These are phyloP conservation scores for Pseudoips prasinana DNA, from an alignment of 2,888 invertebrate species.

Conservation along the genomic window DNA sequence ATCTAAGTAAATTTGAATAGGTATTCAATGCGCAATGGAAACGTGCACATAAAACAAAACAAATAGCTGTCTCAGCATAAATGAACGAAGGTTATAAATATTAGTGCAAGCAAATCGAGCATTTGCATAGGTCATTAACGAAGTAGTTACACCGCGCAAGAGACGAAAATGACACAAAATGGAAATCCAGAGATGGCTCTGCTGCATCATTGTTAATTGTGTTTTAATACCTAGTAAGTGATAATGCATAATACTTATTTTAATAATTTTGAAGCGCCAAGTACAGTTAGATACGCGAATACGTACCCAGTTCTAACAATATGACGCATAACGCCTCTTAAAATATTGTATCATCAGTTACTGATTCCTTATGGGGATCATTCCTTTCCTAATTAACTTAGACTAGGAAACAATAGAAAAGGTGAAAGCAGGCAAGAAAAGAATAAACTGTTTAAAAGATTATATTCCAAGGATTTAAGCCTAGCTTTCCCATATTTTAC, in stretches of 20 bases:
- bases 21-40: constrained; percentile 18
- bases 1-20: too few relatives aligned
- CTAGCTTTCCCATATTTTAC: too few relatives aligned
- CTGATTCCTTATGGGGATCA: too few relatives aligned
- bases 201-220: constrained; percentile 54
- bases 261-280: constrained; percentile 52
- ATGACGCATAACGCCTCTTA: too few relatives aligned
- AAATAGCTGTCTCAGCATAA: constrained; percentile 17
- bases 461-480: too few relatives aligned
- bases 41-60: constrained; percentile 19
- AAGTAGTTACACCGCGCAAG: constrained; percentile 22
- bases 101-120: constrained; percentile 31
- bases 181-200: constrained; percentile 57
- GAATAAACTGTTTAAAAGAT: too few relatives aligned
- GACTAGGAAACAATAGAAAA: too few relatives aligned
- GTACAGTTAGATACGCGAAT: too few relatives aligned
- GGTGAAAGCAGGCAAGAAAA: too few relatives aligned
- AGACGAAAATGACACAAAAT: constrained; percentile 70
- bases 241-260: constrained; percentile 26
- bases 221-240: constrained; percentile 42
- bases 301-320: too few relatives aligned
- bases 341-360: too few relatives aligned
- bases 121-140: constrained; percentile 30
- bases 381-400: too few relatives aligned
- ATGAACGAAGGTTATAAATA: constrained; percentile 29